Evolutionary conservation across 2,888 invertebrate species (phyloP).

Genomic region (Polylopha cassiicola): DNA sequence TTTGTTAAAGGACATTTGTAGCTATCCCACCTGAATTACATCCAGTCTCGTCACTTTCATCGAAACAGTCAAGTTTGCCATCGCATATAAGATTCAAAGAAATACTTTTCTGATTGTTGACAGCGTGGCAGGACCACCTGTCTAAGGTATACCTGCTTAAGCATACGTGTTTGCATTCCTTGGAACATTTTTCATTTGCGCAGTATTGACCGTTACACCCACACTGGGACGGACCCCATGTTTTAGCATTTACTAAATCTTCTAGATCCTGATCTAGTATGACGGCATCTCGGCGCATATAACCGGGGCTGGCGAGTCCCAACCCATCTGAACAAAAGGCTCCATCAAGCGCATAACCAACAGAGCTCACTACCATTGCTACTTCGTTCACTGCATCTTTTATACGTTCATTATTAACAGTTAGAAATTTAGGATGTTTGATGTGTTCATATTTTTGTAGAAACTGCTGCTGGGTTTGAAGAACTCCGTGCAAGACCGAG

Average conservation of each 20-base stretch:
- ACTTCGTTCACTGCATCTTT: conserved; percentile 38
- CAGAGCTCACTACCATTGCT: conserved; percentile 37
- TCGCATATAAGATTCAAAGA: conserved; percentile 52
- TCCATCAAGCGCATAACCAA: conserved; percentile 39
- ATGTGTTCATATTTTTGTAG: conserved; percentile 33
- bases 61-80: conserved; percentile 61
- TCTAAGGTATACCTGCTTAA: conserved; percentile 43
- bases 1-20: too few species aligned
- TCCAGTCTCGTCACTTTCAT: conserved; percentile 53
- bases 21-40: conserved; percentile 43
- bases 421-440: conserved; percentile 11
- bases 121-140: conserved; percentile 46
- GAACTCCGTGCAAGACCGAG: conserved; percentile 25
- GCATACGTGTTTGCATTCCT: conserved; percentile 46
- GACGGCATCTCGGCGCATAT: conserved; percentile 12
- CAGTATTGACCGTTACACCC: conserved; percentile 41
- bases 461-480: conserved; percentile 40
- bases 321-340: conserved; percentile 41
- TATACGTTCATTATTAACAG: conserved; percentile 19
- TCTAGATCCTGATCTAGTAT: conserved; percentile 16
- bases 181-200: conserved; percentile 33
- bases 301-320: too few species aligned
- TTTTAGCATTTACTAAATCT: conserved; percentile 18
- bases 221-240: conserved; percentile 39
- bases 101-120: conserved; percentile 35